Base-by-base conservation (phyloP, 1,140 invertebrate genomes). In the Saccostrea echinata region DNA sequence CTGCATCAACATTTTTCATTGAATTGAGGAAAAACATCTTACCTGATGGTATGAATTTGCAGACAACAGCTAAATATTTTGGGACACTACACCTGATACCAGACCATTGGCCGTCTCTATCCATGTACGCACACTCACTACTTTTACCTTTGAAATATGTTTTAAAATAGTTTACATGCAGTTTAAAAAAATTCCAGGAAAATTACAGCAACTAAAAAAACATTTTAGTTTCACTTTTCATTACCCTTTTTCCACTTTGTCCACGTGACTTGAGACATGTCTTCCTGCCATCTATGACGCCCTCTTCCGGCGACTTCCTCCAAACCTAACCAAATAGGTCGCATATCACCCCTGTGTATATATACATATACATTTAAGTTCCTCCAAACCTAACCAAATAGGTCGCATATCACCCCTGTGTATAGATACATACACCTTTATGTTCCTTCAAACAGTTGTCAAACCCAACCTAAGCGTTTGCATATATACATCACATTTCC, bases 41-140 rank as follows among this genome's bases (percentile, higher is more conserved):
- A 88, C 87, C 87, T 68, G 87, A 86, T 30, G 87, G 84, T 3
- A 53, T 21, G 9, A 88, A 30, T 83, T 88, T 85, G 51, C 87
- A 88, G 6, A 88, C 85, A 18, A 88, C 84, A 27, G 84, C 53
- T 0, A 86, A 13, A 51, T 68, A 88, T 86, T 81, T 33, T 16
- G 53, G 51, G 68, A 51, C 35, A 27, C 82, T 30, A 86, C 87
- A 88, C 27, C 52, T 9, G 11, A 84, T 68, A 16, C 84, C 87
- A 43, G 18, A 68, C 87, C 84, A 88, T 0, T 13, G 13, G 0
- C 84, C 84, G n/a, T n/a, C 51, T 35, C 52, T 85, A 53, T 88
- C 76, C n/a, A 88, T 76, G 53, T 53, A 88, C 1, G 84, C 87
- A 68, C 87, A 88, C 1, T 30, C 51, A 27, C 35, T 88, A 30